phyloP scores from a whole-genome alignment of 2,113 vertebrate genomes.

The Macaca mulatta region DNA sequence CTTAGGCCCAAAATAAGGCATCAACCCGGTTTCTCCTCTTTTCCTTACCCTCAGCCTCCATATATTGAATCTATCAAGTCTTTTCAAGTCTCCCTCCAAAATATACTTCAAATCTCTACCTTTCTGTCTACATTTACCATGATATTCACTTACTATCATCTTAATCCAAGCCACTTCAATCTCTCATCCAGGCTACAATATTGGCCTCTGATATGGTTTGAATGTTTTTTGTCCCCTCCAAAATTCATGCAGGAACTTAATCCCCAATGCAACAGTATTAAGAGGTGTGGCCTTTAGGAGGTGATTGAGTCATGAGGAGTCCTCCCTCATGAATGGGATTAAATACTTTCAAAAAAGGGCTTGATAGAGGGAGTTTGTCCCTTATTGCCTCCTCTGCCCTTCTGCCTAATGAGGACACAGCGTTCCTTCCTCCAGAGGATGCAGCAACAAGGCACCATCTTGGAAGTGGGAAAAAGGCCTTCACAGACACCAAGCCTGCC shows the following conservation, averaged over 20 bases:
- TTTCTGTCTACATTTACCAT: slow-evolving; percentile 1
- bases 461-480: neutral
- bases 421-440: neutral
- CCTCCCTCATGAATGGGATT: neutral
- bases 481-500: neutral
- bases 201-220: neutral
- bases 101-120: neutral
- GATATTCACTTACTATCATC: neutral
- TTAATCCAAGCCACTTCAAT: neutral
- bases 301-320: neutral
- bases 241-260: neutral
- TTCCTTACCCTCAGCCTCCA: neutral
- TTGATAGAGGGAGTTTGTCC: neutral
- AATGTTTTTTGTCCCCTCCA: neutral
- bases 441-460: neutral
- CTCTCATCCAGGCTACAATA: neutral
- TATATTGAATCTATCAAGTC: neutral
- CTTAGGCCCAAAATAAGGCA: neutral
- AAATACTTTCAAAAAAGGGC: neutral
- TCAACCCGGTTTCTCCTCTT: neutral
- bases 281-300: neutral
- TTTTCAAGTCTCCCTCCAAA: slow-evolving; percentile 2
- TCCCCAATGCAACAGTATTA: neutral
- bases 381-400: neutral
- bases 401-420: neutral